Evolutionary conservation across 2,797 vertebrate species (phyloP).

Genomic region (Allobates femoralis): DNA sequence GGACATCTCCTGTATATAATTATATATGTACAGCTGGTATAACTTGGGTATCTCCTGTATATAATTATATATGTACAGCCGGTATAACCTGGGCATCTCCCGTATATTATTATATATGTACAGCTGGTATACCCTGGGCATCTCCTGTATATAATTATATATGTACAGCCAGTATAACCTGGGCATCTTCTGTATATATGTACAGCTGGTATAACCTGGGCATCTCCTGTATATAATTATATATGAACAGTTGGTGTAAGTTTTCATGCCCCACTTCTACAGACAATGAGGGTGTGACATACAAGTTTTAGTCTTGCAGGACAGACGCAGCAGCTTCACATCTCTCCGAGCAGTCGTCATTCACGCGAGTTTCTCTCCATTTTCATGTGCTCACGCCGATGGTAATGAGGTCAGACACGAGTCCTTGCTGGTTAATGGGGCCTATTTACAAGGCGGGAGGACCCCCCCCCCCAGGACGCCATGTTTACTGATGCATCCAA

Average conservation of each 20-base stretch:
- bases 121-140: not conserved
- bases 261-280: not conserved
- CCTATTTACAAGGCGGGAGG: not conserved
- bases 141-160: not conserved
- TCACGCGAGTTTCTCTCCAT: not conserved
- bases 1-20: not conserved
- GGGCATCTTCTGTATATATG: not conserved
- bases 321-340: not conserved
- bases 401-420: slow-evolving; percentile 1
- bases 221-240: not conserved
- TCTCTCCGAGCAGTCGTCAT: not conserved
- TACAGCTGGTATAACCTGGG: not conserved
- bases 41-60: not conserved
- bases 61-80: not conserved
- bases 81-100: slow-evolving; percentile 1
- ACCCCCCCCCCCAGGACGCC: not conserved
- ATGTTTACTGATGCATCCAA: slow-evolving; percentile 12
- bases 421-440: slow-evolving; percentile 17
- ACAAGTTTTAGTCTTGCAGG: not conserved
- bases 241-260: not conserved
- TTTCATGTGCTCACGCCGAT: not conserved
- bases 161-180: not conserved
- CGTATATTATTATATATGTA: not conserved
- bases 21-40: not conserved
- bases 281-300: not conserved